Evolutionary conservation across 2,113 vertebrate genomes (phyloP), one percentile per base, ranked within the genome.

Genomic region (Oryzias celebensis): DNA sequence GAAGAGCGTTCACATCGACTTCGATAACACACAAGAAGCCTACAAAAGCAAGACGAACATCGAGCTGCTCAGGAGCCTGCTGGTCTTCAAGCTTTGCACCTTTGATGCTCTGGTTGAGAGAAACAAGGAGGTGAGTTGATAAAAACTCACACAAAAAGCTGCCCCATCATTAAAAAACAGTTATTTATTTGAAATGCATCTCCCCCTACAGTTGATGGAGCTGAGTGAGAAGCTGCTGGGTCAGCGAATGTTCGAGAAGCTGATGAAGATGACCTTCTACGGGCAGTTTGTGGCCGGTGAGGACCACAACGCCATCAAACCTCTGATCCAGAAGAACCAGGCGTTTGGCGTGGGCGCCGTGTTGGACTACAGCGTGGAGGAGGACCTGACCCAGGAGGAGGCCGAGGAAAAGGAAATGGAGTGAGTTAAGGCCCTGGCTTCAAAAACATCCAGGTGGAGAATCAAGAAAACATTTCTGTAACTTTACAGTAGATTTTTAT

Each of bases 201-300:
- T 2, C 36, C 24, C 4, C 14, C 61, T 43, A 26, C 73, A 96
- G 95, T 49, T 97, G 64, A 92, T 95, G 59, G 85, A 77, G 2
- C 68, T 94, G 7, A 77, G 88, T 61, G 91, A 75, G 83, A 92
- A 88, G 59, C 2, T 98, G 14, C 68, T 98, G 17, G 96, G 97
- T 1, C 89, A 92, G 81, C 58, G 77, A 67, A 62, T 94, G 36
- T 98, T 98, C 46, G 90, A 95, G 69, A 87, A 71, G 59, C 59
- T 98, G 36, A 98, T 98, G 96, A 98, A 96, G 91, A 90, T 96
- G 93, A 97, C 96, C 8, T 96, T 98, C 89, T 98, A 98, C 0
- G 96, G 96, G 4, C 96, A 98, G 76, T 98, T 98, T 88, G 96
- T 98, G 80, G 96, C 94, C 0, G 95, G 97, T 0, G 94, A 98